Percentiles rank a stretch among this genome's conserved stretches.
Evolutionary conservation across 2,888 invertebrate genomes (phyloP).

Genomic region (Cephus nigrinus): DNA sequence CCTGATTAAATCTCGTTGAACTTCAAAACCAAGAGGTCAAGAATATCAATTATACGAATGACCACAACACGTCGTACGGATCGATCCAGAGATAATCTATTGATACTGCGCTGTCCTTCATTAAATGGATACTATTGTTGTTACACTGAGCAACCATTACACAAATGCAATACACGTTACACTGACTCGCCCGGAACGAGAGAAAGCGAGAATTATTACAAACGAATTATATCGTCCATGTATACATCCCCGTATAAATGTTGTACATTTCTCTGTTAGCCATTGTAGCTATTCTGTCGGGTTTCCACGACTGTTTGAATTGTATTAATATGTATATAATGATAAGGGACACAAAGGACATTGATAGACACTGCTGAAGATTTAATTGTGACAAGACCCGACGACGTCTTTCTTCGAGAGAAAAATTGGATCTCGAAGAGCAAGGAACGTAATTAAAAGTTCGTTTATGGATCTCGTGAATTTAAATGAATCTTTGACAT

Average conservation of each 20-base stretch:
- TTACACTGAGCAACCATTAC: not conserved
- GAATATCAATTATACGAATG: not conserved
- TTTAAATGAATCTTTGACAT: no score
- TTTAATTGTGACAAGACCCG: not conserved
- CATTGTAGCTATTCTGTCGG: not conserved
- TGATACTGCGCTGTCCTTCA: not conserved
- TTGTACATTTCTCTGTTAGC: not conserved
- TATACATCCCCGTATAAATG: not conserved
- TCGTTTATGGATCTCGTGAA: no score
- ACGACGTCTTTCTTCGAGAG: no score
- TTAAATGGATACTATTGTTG: not conserved
- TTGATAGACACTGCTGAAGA: not conserved
- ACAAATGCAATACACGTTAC: not conserved
- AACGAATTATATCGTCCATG: not conserved
- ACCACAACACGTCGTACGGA: not conserved
- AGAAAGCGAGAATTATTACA: not conserved
- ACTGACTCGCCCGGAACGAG: not conserved
- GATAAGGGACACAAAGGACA: not conserved
- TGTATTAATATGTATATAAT: not conserved
- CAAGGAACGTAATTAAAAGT: no score
- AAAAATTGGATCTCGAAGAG: no score
- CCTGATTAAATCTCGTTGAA: no score
- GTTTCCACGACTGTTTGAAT: not conserved
- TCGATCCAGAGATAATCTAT: not conserved
- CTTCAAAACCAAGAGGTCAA: not conserved